Percentiles rank a stretch among this genome's conserved stretches.
These are phyloP conservation scores for Pristionchus exspectatus DNA, from an alignment of 2,888 invertebrate species.

Conservation along the genomic window DNA sequence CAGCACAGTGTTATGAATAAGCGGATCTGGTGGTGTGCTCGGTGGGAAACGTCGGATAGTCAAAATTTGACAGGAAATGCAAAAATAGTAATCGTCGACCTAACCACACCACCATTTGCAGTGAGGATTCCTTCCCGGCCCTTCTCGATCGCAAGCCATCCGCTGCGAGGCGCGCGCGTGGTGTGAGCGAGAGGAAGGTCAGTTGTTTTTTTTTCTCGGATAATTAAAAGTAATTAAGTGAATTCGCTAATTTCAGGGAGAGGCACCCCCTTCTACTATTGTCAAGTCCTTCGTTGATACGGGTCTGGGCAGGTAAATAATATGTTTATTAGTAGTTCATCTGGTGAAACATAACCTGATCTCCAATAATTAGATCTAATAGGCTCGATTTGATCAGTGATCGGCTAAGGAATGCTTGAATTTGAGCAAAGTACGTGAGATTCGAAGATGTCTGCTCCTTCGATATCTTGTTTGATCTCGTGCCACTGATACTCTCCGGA, in stretches of 20 bases:
- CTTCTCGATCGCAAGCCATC: slow-evolving; percentile 53
- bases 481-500: neutral
- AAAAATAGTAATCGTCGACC: neutral
- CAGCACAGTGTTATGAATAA: too few species aligned
- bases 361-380: too few species aligned
- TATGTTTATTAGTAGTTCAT: neutral
- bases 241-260: slow-evolving; percentile 23
- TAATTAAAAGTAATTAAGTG: neutral
- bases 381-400: too few species aligned
- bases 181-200: slow-evolving; percentile 53
- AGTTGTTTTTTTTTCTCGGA: neutral
- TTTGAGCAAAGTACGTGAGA: neutral
- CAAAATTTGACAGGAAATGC: neutral
- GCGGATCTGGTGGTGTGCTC: neutral
- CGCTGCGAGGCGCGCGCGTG: slow-evolving; percentile 35
- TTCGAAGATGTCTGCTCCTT: neutral
- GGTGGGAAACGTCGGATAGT: neutral
- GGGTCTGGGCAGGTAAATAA: slow-evolving; percentile 43
- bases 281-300: slow-evolving; percentile 51
- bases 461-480: neutral
- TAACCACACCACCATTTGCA: neutral
- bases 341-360: neutral
- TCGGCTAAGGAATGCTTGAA: neutral
- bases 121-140: slow-evolving; percentile 48
- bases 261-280: slow-evolving; percentile 50